Percentiles rank a stretch among this genome's conserved stretches.
These are phyloP conservation scores for Salmo trutta DNA, from an alignment of 2,797 vertebrate genomes.

Conservation along the genomic window DNA sequence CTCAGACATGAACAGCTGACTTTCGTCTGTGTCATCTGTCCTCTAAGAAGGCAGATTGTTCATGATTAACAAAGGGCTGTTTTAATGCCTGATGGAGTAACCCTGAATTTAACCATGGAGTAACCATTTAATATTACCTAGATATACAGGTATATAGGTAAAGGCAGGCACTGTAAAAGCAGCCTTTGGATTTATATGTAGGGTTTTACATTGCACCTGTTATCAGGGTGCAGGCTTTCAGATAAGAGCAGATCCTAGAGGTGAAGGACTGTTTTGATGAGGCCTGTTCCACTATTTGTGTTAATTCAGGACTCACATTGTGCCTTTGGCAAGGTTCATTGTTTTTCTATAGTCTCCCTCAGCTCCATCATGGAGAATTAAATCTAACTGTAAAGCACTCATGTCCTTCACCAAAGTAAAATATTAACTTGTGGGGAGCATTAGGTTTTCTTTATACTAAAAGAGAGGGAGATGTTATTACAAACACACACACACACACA, in stretches of 20 bases:
- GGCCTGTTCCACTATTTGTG: conserved; percentile 11
- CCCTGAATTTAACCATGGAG: neutral
- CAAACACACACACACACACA: neutral
- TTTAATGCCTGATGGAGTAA: neutral
- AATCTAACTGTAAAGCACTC: conserved; percentile 16
- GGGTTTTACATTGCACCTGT: neutral
- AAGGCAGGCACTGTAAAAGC: neutral
- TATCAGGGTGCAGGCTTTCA: neutral
- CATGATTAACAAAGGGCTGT: neutral
- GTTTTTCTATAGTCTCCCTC: conserved; percentile 4
- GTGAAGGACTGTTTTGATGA: neutral
- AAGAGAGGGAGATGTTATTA: neutral
- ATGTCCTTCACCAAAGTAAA: conserved; percentile 23
- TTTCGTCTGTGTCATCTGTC: neutral
- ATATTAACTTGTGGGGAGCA: conserved; percentile 9
- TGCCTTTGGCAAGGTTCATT: conserved; percentile 31
- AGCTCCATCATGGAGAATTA: conserved; percentile 14
- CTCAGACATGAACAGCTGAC: neutral
- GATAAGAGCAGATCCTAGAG: neutral
- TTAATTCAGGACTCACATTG: conserved; percentile 15
- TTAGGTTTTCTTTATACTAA: neutral
- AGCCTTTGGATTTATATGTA: neutral
- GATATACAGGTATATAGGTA: too few relatives aligned
- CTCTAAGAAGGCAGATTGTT: neutral
- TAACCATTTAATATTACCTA: neutral